Evolutionary conservation across 2,113 vertebrate species (phyloP).

Genomic region (Anser cygnoides): DNA sequence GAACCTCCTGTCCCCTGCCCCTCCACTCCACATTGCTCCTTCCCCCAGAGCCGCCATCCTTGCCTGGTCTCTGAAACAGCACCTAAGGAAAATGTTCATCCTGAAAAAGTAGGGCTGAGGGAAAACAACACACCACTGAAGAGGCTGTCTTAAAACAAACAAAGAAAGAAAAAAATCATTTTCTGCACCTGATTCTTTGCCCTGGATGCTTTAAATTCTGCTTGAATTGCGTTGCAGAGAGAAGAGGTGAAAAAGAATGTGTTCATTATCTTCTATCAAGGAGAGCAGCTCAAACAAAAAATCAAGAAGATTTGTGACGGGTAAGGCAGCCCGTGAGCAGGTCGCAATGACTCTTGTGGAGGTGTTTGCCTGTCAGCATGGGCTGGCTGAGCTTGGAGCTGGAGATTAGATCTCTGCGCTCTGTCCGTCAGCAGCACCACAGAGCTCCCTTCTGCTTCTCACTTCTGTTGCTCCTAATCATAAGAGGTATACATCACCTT

Average conservation of each 20-base stretch:
- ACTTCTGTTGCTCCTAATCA: not conserved
- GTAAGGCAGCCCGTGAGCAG: conserved; percentile 62
- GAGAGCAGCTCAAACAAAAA: conserved; percentile 83
- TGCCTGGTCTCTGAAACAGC: not conserved
- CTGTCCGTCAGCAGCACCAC: not conserved
- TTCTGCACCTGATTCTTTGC: not conserved
- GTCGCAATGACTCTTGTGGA: rapidly evolving
- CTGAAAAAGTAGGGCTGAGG: not conserved
- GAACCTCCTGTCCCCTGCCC: not conserved
- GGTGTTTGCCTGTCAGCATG: not conserved
- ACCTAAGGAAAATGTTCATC: not conserved
- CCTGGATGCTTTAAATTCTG: not conserved
- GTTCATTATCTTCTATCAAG: conserved; percentile 87
- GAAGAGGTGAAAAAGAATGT: conserved; percentile 84
- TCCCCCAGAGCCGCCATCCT: not conserved
- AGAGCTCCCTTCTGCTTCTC: not conserved
- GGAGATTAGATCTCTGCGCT: not conserved
- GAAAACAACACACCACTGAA: not conserved
- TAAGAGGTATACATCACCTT: not conserved
- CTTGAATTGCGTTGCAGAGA: conserved; percentile 70
- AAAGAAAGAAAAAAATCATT: not conserved
- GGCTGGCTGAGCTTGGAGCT: not conserved
- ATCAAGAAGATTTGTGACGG: conserved; percentile 84
- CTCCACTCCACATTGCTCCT: not conserved
- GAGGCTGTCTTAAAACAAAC: not conserved